Percentiles rank a stretch among this genome's conserved stretches.
These are phyloP conservation scores for Picathartes gymnocephalus DNA, from an alignment of 2,113 vertebrate genomes.

Conservation along the genomic window DNA sequence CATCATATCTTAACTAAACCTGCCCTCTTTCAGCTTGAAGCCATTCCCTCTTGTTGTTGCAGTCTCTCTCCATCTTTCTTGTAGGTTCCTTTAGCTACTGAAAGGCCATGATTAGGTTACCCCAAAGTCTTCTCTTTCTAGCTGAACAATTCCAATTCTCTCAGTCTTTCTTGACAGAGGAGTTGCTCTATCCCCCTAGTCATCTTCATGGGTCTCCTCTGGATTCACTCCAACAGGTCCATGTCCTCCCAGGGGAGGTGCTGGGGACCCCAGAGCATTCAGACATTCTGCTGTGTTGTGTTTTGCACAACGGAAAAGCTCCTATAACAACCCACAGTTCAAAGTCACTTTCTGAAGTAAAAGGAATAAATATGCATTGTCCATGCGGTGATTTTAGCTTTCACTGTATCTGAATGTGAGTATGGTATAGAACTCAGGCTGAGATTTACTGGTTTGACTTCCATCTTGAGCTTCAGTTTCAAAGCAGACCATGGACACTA, in stretches of 20 bases:
- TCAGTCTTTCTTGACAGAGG: neutral
- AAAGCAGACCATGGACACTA: neutral
- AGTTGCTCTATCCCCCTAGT: neutral
- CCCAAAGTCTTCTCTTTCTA: neutral
- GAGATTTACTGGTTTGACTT: neutral
- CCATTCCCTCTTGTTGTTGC: neutral
- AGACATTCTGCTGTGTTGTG: neutral
- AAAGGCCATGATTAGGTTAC: neutral
- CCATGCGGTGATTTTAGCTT: neutral
- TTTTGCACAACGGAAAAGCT: neutral
- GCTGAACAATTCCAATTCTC: neutral
- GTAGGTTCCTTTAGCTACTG: neutral
- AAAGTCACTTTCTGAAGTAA: neutral
- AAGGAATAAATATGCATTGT: neutral
- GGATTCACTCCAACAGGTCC: neutral
- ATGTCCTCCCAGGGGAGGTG: neutral
- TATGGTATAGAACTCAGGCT: neutral
- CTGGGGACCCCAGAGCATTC: neutral
- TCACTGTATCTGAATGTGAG: neutral
- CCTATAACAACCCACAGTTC: neutral
- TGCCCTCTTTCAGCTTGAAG: neutral
- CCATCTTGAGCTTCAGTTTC: neutral
- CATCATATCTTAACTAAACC: neutral
- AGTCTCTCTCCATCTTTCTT: neutral
- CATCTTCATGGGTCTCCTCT: neutral